Base-by-base conservation (phyloP, 2,113 vertebrate genomes). In the Grantiella picta region DNA sequence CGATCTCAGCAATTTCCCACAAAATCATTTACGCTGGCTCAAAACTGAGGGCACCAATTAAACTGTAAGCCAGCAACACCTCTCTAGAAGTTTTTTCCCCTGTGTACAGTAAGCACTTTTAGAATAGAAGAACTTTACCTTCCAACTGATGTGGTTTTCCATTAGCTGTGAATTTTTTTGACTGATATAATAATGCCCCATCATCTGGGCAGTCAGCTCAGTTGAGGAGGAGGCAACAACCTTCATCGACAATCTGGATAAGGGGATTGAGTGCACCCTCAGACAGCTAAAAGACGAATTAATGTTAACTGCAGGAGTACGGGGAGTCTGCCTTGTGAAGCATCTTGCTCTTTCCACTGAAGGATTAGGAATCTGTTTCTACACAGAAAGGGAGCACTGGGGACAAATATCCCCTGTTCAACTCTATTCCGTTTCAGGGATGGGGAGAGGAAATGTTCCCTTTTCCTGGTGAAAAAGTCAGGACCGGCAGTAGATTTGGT, bases 11-110 rank as follows among this genome's bases (percentile, higher is more conserved):
- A 1, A 28, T 94, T 93, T 92, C 35, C 54, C 64, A 86, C 82
- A 63, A 86, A 49, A 66, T 77, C 81, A 93, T 85, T 90, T 80
- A 66, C 86, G 33, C 82, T 93, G 85, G 68, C 77, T 91, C 38
- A 79, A 89, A 89, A 35, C 36, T 45, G 64, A 93, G 71, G 59
- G 50, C 35, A 50, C 86, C 72, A 94, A 73, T 94, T 95, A 77
- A 95, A 88, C 38, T 81, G 54, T 90, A 89, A 93, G 42, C 54
- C 76, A 93, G 42, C 57, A 89, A 88, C 33, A 45, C 52, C 63
- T 70, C 47, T 93, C 54, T 73, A 27, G 44, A 91, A 91, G 28
- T 49, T 90, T 90, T 77, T 66, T 27, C 2, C 7, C 24, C 54
- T 31, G 31, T 88, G 56, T 94, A 72, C 49, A 60, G 47, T 66